Evolutionary conservation across 2,113 vertebrate genomes (phyloP), one percentile per base, ranked within the genome.

Genomic region (Macaca fascicularis): DNA sequence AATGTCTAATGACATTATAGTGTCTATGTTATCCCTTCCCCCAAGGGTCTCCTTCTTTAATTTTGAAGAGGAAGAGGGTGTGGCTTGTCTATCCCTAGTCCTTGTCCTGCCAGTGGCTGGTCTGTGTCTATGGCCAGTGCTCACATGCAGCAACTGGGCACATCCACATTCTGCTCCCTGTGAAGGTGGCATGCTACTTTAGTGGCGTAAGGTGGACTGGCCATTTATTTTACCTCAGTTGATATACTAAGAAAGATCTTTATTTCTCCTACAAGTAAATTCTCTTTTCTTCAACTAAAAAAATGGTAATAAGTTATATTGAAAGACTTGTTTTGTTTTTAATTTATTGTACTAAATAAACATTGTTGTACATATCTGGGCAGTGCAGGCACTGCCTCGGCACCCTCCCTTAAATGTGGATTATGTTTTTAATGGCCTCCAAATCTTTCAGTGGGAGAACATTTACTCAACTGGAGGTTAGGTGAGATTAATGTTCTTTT

Each of bases 401-500:
- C n/a, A 8, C 6, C 30, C 9, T 80, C 17, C 40, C 59, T 85
- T 79, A 79, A 75, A 48, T 40, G 20, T 20, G 5, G 19, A 16
- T 52, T 74, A 48, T 5, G 22, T 74, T 59, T 78, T 23, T 81
- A 92, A 45, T 32, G 35, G 11, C 32, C 4, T 85, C 9, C 45
- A 0, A 20, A 17, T 81, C 43, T 84, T 95, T 83, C 13, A 45
- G 16, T 74, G 70, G 12, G 10, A 93, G 23, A 67, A 61, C 35
- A n/a, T 78, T 85, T 91, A 50, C 40, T 38, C 11, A 70, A 30
- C 13, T 76, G 32, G 20, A 12, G 16, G 27, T 85, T 94, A 79
- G 93, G 23, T 89, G 57, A 97, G 35, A 78, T 88, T 76, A 81
- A 90, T 55, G 67, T 43, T 95, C 43, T 12, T 96, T 87, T 92